Conservation (phyloP, 2,797 vertebrate genomes). For the Chanos chanos region DNA sequence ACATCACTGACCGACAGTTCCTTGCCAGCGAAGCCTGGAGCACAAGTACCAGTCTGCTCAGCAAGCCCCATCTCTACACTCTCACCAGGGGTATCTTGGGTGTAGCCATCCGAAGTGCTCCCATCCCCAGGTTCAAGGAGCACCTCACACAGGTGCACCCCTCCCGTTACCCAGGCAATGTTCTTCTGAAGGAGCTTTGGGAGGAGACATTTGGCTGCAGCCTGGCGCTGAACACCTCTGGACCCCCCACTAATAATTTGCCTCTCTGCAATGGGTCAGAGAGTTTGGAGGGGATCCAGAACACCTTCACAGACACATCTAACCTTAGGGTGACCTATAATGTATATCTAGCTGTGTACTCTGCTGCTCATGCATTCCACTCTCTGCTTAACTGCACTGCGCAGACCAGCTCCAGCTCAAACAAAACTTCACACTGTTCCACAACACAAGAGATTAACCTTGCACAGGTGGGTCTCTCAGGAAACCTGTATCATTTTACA, state of each 20-base stretch:
- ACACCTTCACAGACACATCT: slow-evolving; percentile 60
- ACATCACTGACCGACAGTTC: slow-evolving; percentile 67
- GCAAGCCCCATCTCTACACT: slow-evolving; percentile 40
- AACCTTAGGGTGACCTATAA: slow-evolving; percentile 64
- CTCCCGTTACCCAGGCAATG: slow-evolving; percentile 45
- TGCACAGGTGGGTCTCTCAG: slow-evolving; percentile 49
- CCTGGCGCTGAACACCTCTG: slow-evolving; percentile 11
- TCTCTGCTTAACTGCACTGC: slow-evolving; percentile 55
- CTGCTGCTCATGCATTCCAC: slow-evolving; percentile 66
- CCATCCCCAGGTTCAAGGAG: slow-evolving; percentile 61
- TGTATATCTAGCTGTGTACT: slow-evolving; percentile 70
- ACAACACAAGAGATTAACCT: slow-evolving; percentile 49
- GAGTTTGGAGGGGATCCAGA: slow-evolving; percentile 50
- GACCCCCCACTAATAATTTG: slow-evolving; percentile 14
- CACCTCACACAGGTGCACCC: slow-evolving; percentile 61
- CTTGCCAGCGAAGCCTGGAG: slow-evolving; percentile 75
- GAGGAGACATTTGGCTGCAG: slow-evolving; percentile 60
- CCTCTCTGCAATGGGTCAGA: slow-evolving; percentile 61
- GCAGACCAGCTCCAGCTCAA: slow-evolving; percentile 17
- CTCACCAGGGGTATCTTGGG: slow-evolving; percentile 67
- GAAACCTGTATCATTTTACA: not conserved
- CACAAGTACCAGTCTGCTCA: slow-evolving; percentile 59
- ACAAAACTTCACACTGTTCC: slow-evolving; percentile 44
- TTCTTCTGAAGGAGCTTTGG: slow-evolving; percentile 63
- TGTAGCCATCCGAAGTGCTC: slow-evolving; percentile 65